Evolutionary conservation across 2,888 invertebrate species (phyloP), one percentile per base, ranked within the genome.

Genomic region (Uloborus plumipes): DNA sequence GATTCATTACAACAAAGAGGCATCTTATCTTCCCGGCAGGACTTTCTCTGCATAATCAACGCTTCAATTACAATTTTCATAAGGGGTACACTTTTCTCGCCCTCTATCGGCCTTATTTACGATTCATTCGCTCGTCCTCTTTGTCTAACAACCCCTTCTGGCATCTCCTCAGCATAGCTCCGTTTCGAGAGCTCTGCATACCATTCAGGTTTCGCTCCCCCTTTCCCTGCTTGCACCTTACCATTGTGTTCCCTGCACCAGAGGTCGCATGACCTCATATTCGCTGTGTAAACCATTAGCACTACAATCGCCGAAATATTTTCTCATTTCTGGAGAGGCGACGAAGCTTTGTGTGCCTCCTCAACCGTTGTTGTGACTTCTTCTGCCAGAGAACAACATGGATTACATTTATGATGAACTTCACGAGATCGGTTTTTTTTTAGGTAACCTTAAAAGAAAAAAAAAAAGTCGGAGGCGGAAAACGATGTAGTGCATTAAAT

Each of bases 41-140:
- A 67, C 69, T 47, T 62, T 50, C 72, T 59, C 61, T 59, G 73
- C 73, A 77, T 83, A 83, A 83, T 83, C 76, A 83, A 77, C 77
- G 77, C 77, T 83, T 77, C 83, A 83, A 83, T 83, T 83, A 73
- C 83, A 78, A 76, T 78, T 83, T 83, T 83, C 83, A 78, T 84
- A 79, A 75, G 65, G 64, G 61, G 74, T 65, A 53, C 66, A 80
- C 79, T 67, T 73, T 80, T 62, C 69, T 66, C 73, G 62, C 69
- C 50, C 80, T 79, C 39, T 62, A 80, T 80, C 79, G 79, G 79
- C 62, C 69, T 81, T 81, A 81, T 81, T 81, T 81, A 81, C 80
- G 80, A 81, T 74, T 81, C 74, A 64, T 78, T 78, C 77, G 74
- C 58, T 74, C 58, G 66, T 66, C 65, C 62, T 69, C 76, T 73